Evolutionary conservation across 2,113 vertebrate genomes (phyloP).

Genomic region (Paramormyrops kingsleyae): DNA sequence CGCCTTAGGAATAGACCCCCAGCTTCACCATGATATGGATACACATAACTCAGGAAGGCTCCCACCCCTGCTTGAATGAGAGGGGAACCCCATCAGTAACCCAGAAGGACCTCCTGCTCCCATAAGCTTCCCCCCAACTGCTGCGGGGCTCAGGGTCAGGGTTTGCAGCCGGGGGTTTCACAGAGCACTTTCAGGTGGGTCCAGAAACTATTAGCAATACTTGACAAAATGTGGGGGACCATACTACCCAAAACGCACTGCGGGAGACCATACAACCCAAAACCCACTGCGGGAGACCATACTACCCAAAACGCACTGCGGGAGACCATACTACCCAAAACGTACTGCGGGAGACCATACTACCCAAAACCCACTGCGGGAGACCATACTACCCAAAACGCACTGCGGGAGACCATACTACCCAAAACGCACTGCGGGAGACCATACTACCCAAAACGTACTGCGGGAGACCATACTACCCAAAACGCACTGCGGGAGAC

Average conservation of each 20-base stretch:
- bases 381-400: neutral
- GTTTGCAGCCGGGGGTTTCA: neutral
- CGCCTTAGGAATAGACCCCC: neutral
- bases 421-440: neutral
- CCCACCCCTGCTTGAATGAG: neutral
- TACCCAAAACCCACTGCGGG: neutral
- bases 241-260: neutral
- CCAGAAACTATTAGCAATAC: neutral
- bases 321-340: neutral
- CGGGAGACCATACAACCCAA: neutral
- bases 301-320: neutral
- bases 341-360: too few species aligned
- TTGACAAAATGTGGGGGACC: neutral
- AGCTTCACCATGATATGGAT: neutral
- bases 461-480: too few species aligned
- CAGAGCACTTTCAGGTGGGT: neutral
- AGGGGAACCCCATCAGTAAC: neutral
- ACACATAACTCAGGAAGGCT: neutral
- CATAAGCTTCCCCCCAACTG: neutral
- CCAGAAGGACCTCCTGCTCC: neutral
- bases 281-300: neutral
- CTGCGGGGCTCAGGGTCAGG: neutral
- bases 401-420: neutral
- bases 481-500: too few species aligned
- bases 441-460: neutral